Percentiles rank a stretch among this genome's conserved stretches.
These are phyloP conservation scores for Dreissena rostriformis DNA, from an alignment of 1,140 invertebrate species.

Conservation along the genomic window DNA sequence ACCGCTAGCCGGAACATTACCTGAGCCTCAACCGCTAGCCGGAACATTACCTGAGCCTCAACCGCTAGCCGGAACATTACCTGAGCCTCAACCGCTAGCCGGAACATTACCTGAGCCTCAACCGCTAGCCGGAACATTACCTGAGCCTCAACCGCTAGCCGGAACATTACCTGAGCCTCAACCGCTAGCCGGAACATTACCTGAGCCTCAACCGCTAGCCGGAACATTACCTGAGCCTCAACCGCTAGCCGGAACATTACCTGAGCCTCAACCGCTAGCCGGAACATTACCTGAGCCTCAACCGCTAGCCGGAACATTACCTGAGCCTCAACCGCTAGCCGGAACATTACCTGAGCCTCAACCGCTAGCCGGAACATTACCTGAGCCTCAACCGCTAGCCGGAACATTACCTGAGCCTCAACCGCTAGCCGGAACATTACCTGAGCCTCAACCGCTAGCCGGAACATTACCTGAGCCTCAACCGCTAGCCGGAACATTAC, in stretches of 20 bases:
- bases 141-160: not conserved
- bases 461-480: constrained; percentile 68
- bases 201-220: constrained; percentile 76
- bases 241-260: not conserved
- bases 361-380: not conserved
- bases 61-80: constrained; percentile 54
- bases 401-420: not conserved
- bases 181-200: constrained; percentile 54
- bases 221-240: constrained; percentile 68
- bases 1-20: not conserved
- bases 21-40: not conserved
- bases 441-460: constrained; percentile 76
- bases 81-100: constrained; percentile 76
- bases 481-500: not conserved
- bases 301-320: constrained; percentile 55
- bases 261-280: not conserved
- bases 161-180: not conserved
- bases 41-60: not conserved
- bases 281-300: not conserved
- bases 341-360: constrained; percentile 69
- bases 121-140: not conserved
- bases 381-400: not conserved
- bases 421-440: constrained; percentile 53
- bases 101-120: constrained; percentile 68
- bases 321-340: constrained; percentile 76